Base-by-base conservation (phyloP, 1,140 invertebrate genomes). In the Penaeus indicus region DNA sequence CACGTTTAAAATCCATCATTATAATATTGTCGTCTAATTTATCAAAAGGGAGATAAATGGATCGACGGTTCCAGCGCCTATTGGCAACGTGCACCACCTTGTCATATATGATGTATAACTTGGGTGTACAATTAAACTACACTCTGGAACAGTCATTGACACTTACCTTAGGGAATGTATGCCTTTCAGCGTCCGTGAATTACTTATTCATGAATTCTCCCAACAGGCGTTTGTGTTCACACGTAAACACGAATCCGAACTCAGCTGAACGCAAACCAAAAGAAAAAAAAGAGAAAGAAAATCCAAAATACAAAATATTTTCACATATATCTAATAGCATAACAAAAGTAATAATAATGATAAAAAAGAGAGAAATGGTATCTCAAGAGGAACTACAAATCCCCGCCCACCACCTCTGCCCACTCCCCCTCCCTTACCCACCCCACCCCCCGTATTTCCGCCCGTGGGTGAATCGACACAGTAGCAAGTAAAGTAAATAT, bases 401-500 rank as follows among this genome's bases (percentile, higher is more conserved):
- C 16, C 54, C 54, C 54, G 54, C 54, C 54, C 54, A 54, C 54
- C 16, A 54, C 11, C 54, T 54, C 54, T 8, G 54, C 54, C 54
- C 16, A 4, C 4, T 42, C 38, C 7, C 38, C 7, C 38, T 5
- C 5, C 38, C 38, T 5, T 42, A 4, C 38, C 38, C 38, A 1
- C 4, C 38, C 38, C 38, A 42, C 38, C 54, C 47, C 54, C 16
- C 16, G 54, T 13, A 54, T 54, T 54, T 54, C 54, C 54, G 54
- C 54, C 54, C 54, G 54, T 54, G 54, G 54, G 54, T 54, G 54
- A 54, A 54, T 54, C 54, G 54, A 63, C 80, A 83, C 80, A 83
- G 80, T 83, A 83, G 80, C 80, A 25, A n/a, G 32, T 62, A 54
- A 62, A 83, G 61, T 62, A 83, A 83, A 83, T 83, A 83, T 60